A percentile compares a stretch with the other conserved stretches of the same genome.
Conservation (phyloP, 2,888 invertebrate species). For the Apamea crenata region DNA sequence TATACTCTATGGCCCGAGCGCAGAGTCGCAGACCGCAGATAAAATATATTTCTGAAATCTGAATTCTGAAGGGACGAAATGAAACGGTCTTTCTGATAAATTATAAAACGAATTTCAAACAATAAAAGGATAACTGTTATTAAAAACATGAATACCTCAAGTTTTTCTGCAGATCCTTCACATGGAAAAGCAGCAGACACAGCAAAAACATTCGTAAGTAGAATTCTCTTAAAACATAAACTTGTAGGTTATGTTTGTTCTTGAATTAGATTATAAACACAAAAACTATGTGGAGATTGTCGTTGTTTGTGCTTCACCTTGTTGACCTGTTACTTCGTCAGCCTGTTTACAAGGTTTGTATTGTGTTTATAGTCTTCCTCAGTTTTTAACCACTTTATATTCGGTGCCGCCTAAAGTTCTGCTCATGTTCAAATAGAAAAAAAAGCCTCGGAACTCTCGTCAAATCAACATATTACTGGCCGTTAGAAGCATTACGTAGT, state of each 20-base stretch:
- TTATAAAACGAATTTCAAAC: background rate
- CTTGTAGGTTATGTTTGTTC: conserved; percentile 80
- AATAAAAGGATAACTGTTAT: background rate
- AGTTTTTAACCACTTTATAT: background rate
- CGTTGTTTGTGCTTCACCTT: background rate
- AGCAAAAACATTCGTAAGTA: conserved; percentile 82
- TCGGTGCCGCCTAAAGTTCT: conserved; percentile 26
- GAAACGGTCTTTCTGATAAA: conserved; percentile 54
- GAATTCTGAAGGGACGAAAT: conserved; percentile 30
- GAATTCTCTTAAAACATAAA: conserved; percentile 15
- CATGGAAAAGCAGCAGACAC: conserved; percentile 63
- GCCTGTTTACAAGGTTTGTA: background rate
- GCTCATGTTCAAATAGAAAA: background rate
- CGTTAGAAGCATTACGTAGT: background rate
- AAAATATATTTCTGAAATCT: conserved; percentile 19
- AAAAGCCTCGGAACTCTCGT: background rate
- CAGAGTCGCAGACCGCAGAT: too few species aligned
- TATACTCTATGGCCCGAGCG: too few species aligned
- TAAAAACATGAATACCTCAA: conserved; percentile 75
- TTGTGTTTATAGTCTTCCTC: background rate
- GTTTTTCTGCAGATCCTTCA: conserved; percentile 66
- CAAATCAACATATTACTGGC: background rate
- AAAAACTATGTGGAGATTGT: conserved; percentile 10
- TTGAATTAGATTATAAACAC: conserved; percentile 43
- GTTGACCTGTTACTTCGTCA: background rate